Evolutionary conservation across 2,888 invertebrate species (phyloP), one percentile per base, ranked within the genome.

Genomic region (Pterostichus madidus): DNA sequence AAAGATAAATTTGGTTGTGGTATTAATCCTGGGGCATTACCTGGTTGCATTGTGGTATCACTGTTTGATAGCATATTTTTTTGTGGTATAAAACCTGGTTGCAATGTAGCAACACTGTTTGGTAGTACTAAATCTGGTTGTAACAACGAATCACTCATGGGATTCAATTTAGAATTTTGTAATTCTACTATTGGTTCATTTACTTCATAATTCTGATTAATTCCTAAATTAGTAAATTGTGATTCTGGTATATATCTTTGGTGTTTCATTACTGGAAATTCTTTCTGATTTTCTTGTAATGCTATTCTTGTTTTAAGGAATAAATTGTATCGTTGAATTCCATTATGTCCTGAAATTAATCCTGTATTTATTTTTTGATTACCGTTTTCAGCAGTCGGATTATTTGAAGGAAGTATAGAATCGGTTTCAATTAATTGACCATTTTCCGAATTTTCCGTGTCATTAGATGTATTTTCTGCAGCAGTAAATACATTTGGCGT

Each of bases 231-330:
- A 31, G 13, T 31, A 15, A 53, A 0, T 15, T 53, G 53, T 53
- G 53, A 6, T 11, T 59, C 31, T 59, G 31, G 4, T 24, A 31
- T 59, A 31, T 31, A 59, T n/a, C 59, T 59, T 59, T 31, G 56
- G 17, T 56, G 13, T 56, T 17, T 13, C 8, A 56, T 56, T 5
- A 13, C 5, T 56, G 56, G 24, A 8, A 56, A 56, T 17, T 17
- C 2, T 17, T 11, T 5, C 7, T 32, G 32, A 5, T 13, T 64
- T 11, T 10, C 5, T 49, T 49, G 49, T 49, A 2, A 10, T 24
- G 3, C 24, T 24, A 24, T 24, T 2, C 24, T 24, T 24, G 24
- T 24, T 39, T 13, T 11, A 5, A 49, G 2, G 10, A 49, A 13
- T 49, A 49, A 8, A n/a, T 49, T 49, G 49, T 13, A 49, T 13